A percentile compares a stretch with the other conserved stretches of the same genome.
Conservation (phyloP, 2,113 vertebrate species). For the Myodes glareolus region DNA sequence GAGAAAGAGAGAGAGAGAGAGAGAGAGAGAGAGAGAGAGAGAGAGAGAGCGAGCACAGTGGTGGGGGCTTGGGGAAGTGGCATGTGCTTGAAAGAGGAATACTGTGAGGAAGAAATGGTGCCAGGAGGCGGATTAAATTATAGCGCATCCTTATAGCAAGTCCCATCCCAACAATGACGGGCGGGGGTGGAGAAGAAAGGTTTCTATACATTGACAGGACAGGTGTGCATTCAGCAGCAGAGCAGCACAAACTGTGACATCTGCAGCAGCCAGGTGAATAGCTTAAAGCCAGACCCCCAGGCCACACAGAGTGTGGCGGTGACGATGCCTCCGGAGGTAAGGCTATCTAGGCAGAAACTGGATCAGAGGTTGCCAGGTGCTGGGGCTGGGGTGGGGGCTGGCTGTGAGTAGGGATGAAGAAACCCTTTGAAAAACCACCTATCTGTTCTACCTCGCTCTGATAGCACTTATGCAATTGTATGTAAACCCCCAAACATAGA, state of each 20-base stretch:
- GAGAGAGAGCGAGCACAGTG: no score
- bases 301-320: fast-evolving
- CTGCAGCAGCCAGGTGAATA: neutral
- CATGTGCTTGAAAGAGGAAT: no score
- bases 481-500: neutral
- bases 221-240: neutral
- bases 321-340: no score
- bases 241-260: neutral
- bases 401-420: fast-evolving
- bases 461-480: fast-evolving
- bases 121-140: neutral
- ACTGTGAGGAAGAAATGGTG: neutral
- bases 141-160: fast-evolving
- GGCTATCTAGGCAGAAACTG: fast-evolving
- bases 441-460: neutral
- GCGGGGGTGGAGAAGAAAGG: neutral
- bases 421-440: no score
- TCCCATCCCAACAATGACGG: neutral
- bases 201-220: neutral
- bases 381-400: no score
- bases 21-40: no score
- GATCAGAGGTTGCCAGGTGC: fast-evolving
- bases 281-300: neutral
- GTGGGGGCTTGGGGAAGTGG: no score
- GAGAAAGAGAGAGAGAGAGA: no score